These are phyloP conservation scores for Aplysina aerophoba DNA, from an alignment of 37 sponge, comb jelly and placozoan genomes.

Conservation along the genomic window DNA sequence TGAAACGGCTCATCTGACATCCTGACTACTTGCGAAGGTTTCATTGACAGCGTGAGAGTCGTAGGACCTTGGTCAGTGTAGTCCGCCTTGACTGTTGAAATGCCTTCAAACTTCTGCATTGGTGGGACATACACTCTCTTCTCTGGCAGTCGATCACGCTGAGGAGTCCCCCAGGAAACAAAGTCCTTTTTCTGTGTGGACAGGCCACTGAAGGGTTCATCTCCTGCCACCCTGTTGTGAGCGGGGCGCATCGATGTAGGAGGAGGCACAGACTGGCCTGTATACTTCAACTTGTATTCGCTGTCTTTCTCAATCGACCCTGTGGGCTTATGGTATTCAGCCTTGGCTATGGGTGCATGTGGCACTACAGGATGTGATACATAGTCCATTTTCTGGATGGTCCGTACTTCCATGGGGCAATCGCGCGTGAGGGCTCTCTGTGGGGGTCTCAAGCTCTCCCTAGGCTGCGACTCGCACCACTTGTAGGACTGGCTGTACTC, in stretches of 20 bases:
- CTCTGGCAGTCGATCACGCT: conserved; percentile 21
- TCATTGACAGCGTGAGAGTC: conserved; percentile 39
- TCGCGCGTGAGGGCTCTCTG: conserved; percentile 38
- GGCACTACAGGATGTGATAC: conserved; percentile 48
- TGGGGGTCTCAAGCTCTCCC: conserved; percentile 43
- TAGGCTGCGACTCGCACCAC: conserved; percentile 28
- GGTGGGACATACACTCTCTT: conserved; percentile 62
- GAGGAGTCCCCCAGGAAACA: conserved; percentile 38
- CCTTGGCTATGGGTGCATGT: conserved; percentile 12
- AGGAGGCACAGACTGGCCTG: conserved; percentile 50
- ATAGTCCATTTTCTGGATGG: conserved; percentile 57
- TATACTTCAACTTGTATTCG: conserved; percentile 58
- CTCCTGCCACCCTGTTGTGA: neutral
- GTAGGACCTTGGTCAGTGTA: conserved; percentile 38
- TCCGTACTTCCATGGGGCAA: conserved; percentile 44
- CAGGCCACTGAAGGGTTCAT: conserved; percentile 36
- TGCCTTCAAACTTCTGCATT: conserved; percentile 49
- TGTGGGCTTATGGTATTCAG: conserved; percentile 43
- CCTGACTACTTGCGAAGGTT: conserved; percentile 43
- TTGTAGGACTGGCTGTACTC: conserved; percentile 59
- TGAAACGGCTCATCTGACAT: conserved; percentile 63
- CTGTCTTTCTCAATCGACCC: conserved; percentile 50
- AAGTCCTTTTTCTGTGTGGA: conserved; percentile 64
- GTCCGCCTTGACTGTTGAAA: conserved; percentile 58
- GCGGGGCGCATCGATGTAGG: conserved; percentile 38